phyloP scores from a whole-genome alignment of 2,113 vertebrate species.

The Nettapus auritus region DNA sequence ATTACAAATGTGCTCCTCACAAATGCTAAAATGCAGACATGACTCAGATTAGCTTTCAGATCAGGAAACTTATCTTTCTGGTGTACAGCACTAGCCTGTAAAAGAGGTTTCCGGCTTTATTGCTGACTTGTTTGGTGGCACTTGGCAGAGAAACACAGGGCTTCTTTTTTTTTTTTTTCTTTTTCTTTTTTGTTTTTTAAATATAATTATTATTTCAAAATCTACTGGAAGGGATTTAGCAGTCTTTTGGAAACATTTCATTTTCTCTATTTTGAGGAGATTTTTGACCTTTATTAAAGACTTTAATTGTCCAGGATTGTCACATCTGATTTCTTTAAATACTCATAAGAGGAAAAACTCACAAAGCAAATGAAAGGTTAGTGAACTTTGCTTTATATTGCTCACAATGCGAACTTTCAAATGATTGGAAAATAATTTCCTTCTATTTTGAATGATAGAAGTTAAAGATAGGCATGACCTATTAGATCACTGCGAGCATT shows the following conservation, averaged over 20 bases:
- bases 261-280: constrained; percentile 32
- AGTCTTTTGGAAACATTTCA: not conserved
- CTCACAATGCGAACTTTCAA: constrained; percentile 59
- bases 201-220: constrained; percentile 64
- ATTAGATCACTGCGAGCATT: constrained; percentile 62
- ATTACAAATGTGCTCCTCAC: constrained; percentile 66
- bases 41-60: constrained; percentile 72
- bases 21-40: constrained; percentile 67
- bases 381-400: constrained; percentile 57
- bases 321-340: constrained; percentile 61
- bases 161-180: not conserved
- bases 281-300: constrained; percentile 54
- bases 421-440: constrained; percentile 22
- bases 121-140: constrained; percentile 10
- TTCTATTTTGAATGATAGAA: constrained; percentile 41
- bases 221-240: constrained; percentile 39
- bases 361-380: constrained; percentile 35
- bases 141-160: constrained; percentile 23
- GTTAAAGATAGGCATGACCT: constrained; percentile 74
- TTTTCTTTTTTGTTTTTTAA: too few species aligned
- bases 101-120: constrained; percentile 29
- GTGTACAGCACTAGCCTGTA: not conserved
- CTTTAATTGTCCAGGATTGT: constrained; percentile 34
- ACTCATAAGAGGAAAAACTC: constrained; percentile 22
- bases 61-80: constrained; percentile 64